Conservation (phyloP, 2,113 vertebrate genomes). For the Saccopteryx bilineata region DNA sequence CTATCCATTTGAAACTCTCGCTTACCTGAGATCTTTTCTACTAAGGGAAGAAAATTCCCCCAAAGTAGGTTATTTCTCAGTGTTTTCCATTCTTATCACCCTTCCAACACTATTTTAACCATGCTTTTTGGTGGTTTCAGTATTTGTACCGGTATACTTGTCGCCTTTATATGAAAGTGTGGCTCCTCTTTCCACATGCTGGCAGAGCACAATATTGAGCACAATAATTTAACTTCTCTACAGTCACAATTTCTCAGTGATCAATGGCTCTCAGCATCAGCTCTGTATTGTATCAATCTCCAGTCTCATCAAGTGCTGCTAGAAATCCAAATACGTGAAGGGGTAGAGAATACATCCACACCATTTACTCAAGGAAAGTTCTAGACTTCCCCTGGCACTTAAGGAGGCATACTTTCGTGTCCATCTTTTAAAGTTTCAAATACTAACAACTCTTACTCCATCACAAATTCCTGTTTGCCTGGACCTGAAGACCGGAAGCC, state of each 20-base stretch:
- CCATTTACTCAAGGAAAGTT: neutral
- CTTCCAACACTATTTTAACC: neutral
- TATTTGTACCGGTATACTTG: neutral
- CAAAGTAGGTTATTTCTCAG: neutral
- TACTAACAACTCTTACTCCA: neutral
- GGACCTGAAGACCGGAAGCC: neutral
- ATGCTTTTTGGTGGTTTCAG: neutral
- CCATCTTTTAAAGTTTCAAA: neutral
- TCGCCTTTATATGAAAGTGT: neutral
- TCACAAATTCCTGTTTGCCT: neutral
- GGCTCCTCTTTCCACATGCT: neutral
- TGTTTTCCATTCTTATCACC: neutral
- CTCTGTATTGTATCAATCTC: neutral
- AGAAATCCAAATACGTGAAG: neutral
- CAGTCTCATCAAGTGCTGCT: neutral
- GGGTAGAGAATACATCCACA: neutral
- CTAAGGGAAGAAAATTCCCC: neutral
- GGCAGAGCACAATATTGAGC: neutral
- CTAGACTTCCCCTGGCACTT: neutral
- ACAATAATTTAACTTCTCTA: neutral
- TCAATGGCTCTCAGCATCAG: neutral
- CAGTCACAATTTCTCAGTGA: neutral
- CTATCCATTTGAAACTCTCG: neutral
- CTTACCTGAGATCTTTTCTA: neutral
- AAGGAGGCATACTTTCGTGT: neutral